Percentiles rank a stretch among this genome's conserved stretches.
Evolutionary conservation across 1,140 invertebrate species (phyloP).

Genomic region (Trichoplusia ni): DNA sequence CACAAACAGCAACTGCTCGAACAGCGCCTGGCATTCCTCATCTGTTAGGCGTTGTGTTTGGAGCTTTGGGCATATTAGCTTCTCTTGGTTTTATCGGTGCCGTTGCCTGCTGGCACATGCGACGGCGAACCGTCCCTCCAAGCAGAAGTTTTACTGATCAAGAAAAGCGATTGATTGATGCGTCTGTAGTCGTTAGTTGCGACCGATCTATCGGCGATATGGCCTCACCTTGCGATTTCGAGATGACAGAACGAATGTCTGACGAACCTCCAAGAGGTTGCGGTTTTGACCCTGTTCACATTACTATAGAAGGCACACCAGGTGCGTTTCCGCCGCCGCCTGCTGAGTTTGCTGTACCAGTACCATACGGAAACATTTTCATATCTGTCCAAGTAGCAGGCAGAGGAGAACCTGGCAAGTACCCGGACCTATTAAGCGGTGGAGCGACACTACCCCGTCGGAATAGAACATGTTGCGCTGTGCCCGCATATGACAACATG

Average conservation of each 20-base stretch:
- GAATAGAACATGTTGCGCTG: constrained; percentile 66
- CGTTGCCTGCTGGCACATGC: constrained; percentile 70
- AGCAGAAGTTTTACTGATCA: constrained; percentile 92
- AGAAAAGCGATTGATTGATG: constrained; percentile 91
- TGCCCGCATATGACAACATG: constrained; percentile 92
- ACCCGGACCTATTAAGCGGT: constrained; percentile 81
- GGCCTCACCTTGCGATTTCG: constrained; percentile 83
- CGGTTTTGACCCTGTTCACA: constrained; percentile 82
- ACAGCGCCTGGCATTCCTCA: constrained; percentile 76
- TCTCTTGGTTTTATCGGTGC: constrained; percentile 70
- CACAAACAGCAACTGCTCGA: constrained; percentile 68
- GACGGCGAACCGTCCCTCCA: constrained; percentile 83
- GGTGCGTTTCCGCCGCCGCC: constrained; percentile 75
- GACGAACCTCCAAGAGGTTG: constrained; percentile 71
- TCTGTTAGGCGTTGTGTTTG: constrained; percentile 75
- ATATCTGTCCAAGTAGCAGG: constrained; percentile 79
- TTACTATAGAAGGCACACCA: constrained; percentile 88
- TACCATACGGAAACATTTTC: constrained; percentile 78
- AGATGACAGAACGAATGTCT: constrained; percentile 80
- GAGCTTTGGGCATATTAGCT: constrained; percentile 68
- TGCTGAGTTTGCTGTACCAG: constrained; percentile 77
- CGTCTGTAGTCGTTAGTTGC: constrained; percentile 88
- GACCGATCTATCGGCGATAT: constrained; percentile 83
- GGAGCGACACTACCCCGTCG: constrained; percentile 69
- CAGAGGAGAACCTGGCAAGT: constrained; percentile 85